Evolutionary conservation across 2,797 vertebrate genomes (phyloP).

Genomic region (Valencia hispanica): DNA sequence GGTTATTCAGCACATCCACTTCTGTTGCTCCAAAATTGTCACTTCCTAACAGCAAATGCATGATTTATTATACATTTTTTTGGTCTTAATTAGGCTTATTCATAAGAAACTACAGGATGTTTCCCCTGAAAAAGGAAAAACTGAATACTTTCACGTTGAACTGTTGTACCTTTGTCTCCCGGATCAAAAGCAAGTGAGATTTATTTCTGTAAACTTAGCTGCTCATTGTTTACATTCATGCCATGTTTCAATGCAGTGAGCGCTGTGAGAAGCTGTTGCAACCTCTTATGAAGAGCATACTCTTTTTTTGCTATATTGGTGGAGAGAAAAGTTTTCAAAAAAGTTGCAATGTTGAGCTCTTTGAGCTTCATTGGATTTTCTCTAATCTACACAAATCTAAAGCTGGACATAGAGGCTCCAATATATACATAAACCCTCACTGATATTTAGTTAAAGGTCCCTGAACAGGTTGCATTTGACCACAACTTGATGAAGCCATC

Average conservation of each 20-base stretch:
- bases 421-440: neutral
- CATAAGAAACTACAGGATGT: neutral
- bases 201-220: neutral
- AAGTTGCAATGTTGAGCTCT: neutral
- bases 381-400: neutral
- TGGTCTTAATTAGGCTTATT: neutral
- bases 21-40: neutral
- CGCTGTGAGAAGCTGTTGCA: neutral
- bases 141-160: neutral
- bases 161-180: neutral
- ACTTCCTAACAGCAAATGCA: neutral
- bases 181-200: neutral
- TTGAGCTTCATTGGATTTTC: neutral
- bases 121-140: neutral
- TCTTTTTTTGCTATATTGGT: neutral
- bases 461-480: neutral
- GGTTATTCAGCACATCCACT: neutral
- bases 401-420: neutral
- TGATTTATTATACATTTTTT: no score
- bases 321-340: neutral
- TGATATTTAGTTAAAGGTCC: neutral
- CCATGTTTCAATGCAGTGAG: conserved; percentile 21
- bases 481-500: neutral
- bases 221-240: conserved; percentile 5
- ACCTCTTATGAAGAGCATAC: neutral